A percentile compares a stretch with the other conserved stretches of the same genome.
phyloP scores from a whole-genome alignment of 2,888 invertebrate genomes.

The Cheilosia grossa region DNA sequence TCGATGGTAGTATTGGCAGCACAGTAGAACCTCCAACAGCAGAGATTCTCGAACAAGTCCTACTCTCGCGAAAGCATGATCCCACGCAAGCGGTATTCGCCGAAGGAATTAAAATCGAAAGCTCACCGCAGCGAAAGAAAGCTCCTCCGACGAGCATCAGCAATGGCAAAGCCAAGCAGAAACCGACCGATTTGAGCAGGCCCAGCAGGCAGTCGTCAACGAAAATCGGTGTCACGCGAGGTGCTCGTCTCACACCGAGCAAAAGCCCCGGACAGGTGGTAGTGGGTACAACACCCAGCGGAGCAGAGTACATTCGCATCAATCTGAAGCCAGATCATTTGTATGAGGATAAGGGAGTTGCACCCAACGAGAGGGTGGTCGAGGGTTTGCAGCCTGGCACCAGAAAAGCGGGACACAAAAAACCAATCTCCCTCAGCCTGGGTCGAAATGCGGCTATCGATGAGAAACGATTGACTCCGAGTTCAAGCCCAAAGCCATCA shows the following conservation, averaged over 20 bases:
- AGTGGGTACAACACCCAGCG: constrained; percentile 81
- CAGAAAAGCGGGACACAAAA: constrained; percentile 81
- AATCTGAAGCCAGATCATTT: constrained; percentile 90
- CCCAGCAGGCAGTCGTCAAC: constrained; percentile 50
- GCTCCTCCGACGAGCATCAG: constrained; percentile 77
- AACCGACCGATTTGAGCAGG: constrained; percentile 38
- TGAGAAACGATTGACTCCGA: constrained; percentile 83
- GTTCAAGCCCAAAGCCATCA: constrained; percentile 84
- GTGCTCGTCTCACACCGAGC: constrained; percentile 52
- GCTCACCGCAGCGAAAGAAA: constrained; percentile 78
- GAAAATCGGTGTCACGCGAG: constrained; percentile 43
- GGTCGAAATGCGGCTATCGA: constrained; percentile 80
- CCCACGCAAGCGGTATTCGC: constrained; percentile 87
- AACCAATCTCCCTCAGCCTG: constrained; percentile 87
- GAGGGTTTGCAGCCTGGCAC: constrained; percentile 80
- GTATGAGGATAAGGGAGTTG: constrained; percentile 86
- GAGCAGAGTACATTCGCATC: constrained; percentile 86
- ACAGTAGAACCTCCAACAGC: constrained; percentile 84
- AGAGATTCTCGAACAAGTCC: constrained; percentile 85
- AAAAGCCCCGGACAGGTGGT: constrained; percentile 82
- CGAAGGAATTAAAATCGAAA: constrained; percentile 85
- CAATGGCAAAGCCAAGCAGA: constrained; percentile 78
- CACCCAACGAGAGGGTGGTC: constrained; percentile 81
- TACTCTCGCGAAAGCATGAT: constrained; percentile 86
- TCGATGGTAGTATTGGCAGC: constrained; percentile 84